Conservation (phyloP, 2,888 invertebrate species). For the Spisula subtruncata region DNA sequence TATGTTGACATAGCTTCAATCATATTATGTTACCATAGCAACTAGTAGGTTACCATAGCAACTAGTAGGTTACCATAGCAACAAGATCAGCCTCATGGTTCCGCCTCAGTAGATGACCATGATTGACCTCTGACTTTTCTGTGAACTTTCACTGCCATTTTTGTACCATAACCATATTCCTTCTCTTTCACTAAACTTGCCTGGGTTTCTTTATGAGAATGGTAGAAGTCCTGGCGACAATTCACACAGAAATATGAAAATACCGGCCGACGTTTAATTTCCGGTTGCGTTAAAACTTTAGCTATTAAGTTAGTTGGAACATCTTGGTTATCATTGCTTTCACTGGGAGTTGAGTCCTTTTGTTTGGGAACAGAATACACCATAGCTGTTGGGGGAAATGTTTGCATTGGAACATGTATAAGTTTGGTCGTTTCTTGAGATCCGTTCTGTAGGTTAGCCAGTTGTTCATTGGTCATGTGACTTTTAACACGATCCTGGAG, state of each 20-base stretch:
- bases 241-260: conserved; percentile 83
- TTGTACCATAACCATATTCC: conserved; percentile 53
- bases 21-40: background rate
- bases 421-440: conserved; percentile 86
- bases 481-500: conserved; percentile 94
- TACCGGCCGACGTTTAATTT: conserved; percentile 76
- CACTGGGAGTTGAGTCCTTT: conserved; percentile 52
- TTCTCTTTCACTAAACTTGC: conserved; percentile 70
- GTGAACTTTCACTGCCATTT: conserved; percentile 66
- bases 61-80: background rate
- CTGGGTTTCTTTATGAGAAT: conserved; percentile 83
- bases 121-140: conserved; percentile 63
- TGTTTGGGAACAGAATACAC: conserved; percentile 89
- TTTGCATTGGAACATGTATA: conserved; percentile 93
- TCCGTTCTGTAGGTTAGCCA: conserved; percentile 81
- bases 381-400: conserved; percentile 95
- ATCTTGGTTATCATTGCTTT: conserved; percentile 50
- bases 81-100: conserved; percentile 41
- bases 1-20: too few relatives aligned
- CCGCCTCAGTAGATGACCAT: conserved; percentile 79
- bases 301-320: conserved; percentile 86
- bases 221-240: conserved; percentile 82
- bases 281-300: conserved; percentile 83
- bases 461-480: conserved; percentile 86
- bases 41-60: background rate